These are phyloP conservation scores for Simalia tracyae DNA, from an alignment of 2,797 vertebrate species.

Conservation along the genomic window DNA sequence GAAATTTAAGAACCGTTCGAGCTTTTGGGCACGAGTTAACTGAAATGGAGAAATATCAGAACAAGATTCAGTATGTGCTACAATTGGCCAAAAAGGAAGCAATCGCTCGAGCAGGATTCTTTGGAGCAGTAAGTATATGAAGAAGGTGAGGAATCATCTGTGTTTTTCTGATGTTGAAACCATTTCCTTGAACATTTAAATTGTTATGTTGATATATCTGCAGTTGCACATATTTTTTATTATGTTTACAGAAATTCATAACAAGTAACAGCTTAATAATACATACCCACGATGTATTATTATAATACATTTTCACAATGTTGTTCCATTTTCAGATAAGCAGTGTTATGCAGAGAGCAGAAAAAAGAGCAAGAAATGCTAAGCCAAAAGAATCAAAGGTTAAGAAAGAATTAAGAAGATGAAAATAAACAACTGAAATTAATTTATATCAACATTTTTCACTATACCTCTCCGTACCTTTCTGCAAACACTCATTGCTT, in stretches of 20 bases:
- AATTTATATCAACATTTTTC: neutral
- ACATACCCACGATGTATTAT: too few relatives aligned
- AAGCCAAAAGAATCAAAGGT: neutral
- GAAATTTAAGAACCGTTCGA: constrained; percentile 92
- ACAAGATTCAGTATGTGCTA: constrained; percentile 82
- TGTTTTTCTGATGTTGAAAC: constrained; percentile 10
- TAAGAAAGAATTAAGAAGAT: neutral
- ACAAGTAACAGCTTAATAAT: neutral
- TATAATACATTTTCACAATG: neutral
- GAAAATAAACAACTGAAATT: neutral
- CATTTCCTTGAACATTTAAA: neutral
- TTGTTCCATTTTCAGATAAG: neutral
- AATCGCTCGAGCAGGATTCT: constrained; percentile 86
- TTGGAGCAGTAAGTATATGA: constrained; percentile 84
- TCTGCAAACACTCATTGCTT: neutral
- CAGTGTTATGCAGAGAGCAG: neutral
- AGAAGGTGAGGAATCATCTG: constrained; percentile 27
- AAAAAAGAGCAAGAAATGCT: neutral
- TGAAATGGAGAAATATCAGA: constrained; percentile 83
- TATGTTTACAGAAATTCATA: neutral
- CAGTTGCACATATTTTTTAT: neutral
- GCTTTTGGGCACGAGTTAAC: constrained; percentile 92
- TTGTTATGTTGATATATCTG: neutral
- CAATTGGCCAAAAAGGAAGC: constrained; percentile 87
- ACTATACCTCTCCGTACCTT: neutral